These are phyloP conservation scores for Phoxinus phoxinus DNA, from an alignment of 2,113 vertebrate genomes.

Conservation along the genomic window DNA sequence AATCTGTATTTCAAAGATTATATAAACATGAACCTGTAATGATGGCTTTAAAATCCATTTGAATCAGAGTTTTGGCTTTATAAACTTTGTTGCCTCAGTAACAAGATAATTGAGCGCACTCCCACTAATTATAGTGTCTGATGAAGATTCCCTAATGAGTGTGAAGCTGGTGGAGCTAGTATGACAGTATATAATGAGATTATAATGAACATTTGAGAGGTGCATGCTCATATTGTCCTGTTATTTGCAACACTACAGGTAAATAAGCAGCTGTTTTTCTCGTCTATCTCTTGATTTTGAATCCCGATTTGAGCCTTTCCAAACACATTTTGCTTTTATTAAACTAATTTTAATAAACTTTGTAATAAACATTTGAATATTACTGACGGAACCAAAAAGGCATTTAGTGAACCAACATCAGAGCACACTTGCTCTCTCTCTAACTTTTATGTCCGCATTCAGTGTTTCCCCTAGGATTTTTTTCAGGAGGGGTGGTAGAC, in stretches of 20 bases:
- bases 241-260: neutral
- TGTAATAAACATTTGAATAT: too few species aligned
- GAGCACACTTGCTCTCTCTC: neutral
- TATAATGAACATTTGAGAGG: conserved; percentile 14
- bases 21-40: conserved; percentile 8
- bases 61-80: neutral
- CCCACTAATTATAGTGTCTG: conserved; percentile 16
- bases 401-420: neutral
- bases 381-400: neutral
- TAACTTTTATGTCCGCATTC: neutral
- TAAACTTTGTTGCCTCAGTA: conserved; percentile 11
- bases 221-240: neutral
- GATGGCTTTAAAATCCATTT: neutral
- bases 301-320: neutral
- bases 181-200: conserved; percentile 1
- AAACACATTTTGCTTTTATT: neutral
- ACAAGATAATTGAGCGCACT: conserved; percentile 23
- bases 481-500: too few species aligned
- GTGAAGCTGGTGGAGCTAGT: conserved; percentile 5
- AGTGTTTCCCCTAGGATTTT: too few species aligned
- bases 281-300: neutral
- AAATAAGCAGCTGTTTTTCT: neutral
- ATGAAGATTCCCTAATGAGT: conserved; percentile 11
- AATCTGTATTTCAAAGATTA: neutral
- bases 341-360: too few species aligned